Evolutionary conservation across 2,888 invertebrate genomes (phyloP).

Genomic region (Seira sanloemensis): DNA sequence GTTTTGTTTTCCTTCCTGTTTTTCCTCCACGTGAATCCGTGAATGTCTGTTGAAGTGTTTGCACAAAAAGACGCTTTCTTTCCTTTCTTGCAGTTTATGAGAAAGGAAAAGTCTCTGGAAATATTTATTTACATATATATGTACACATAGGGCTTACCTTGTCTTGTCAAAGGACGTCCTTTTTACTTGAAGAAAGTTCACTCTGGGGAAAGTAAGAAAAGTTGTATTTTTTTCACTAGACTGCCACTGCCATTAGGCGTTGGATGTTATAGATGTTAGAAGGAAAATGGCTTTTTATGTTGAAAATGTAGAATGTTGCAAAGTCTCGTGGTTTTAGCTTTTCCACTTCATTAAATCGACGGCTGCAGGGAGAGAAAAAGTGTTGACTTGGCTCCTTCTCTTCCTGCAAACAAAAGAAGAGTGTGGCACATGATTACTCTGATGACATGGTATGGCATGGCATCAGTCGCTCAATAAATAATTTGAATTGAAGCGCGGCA

Average conservation of each 20-base stretch:
- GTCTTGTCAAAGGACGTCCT: background rate
- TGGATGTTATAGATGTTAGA: background rate
- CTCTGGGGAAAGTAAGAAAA: no score
- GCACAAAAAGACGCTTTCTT: background rate
- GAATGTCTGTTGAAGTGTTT: background rate
- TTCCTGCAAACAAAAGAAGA: conserved; percentile 1
- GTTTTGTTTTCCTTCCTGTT: background rate
- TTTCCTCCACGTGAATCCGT: background rate
- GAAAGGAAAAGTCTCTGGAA: background rate
- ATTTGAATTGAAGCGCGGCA: background rate
- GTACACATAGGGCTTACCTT: background rate
- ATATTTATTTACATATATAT: background rate
- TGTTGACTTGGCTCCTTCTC: background rate
- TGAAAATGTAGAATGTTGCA: background rate
- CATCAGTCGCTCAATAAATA: conserved; percentile 6
- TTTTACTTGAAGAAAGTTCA: no score
- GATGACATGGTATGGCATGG: background rate
- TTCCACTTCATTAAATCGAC: conserved; percentile 15
- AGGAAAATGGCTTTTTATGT: background rate
- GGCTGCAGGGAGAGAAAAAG: background rate
- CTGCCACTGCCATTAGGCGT: no score
- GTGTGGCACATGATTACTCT: no score
- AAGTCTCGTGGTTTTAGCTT: conserved; percentile 8
- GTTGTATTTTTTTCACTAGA: no score
- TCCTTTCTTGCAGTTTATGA: background rate